Evolutionary conservation across 2,797 vertebrate genomes (phyloP).

Genomic region (Rallus crepitans): DNA sequence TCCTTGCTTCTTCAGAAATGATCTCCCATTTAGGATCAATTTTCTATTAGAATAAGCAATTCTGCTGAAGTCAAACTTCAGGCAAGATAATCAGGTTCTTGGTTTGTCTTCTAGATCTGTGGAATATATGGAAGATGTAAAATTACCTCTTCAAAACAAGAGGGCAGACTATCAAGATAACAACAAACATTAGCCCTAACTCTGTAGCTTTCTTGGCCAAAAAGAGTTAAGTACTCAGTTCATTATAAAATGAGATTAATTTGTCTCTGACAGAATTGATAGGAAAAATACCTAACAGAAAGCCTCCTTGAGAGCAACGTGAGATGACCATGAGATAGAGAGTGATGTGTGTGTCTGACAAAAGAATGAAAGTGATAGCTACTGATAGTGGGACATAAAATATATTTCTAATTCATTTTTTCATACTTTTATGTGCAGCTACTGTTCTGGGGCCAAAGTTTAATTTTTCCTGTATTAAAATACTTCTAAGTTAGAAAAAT

Average conservation of each 20-base stretch:
- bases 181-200: neutral
- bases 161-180: neutral
- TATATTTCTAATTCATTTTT: neutral
- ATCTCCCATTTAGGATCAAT: neutral
- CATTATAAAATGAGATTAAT: neutral
- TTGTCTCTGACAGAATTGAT: neutral
- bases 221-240: neutral
- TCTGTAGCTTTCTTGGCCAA: neutral
- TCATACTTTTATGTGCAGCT: neutral
- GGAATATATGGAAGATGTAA: neutral
- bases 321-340: neutral
- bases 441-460: neutral
- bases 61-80: neutral
- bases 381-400: neutral
- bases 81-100: neutral
- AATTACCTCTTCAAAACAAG: neutral
- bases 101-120: neutral
- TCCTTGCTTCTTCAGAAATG: neutral
- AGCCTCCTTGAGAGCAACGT: neutral
- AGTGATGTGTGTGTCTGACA: neutral
- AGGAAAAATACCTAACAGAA: neutral
- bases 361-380: neutral
- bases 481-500: neutral
- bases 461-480: neutral
- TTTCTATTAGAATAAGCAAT: constrained; percentile 15